Evolutionary conservation across 2,797 vertebrate species (phyloP), one percentile per base, ranked within the genome.

Genomic region (Podarcis lilfordi): DNA sequence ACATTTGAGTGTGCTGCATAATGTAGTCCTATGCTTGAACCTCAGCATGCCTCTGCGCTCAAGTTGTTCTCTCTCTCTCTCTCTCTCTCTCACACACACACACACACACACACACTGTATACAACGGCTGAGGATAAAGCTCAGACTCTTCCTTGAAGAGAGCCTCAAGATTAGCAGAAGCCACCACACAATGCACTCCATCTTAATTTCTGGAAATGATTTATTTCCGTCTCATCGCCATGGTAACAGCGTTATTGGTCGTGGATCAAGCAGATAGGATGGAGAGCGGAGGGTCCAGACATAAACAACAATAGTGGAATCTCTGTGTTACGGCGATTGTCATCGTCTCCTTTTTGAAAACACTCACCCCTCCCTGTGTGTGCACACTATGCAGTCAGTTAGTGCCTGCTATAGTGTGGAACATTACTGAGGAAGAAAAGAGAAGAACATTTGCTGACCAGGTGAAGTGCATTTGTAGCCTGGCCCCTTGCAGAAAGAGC

Each of bases 401-500:
- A 37, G 27, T 29, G 3, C n/a, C 9, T 29, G 3, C n/a, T 23
- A 11, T 75, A 55, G 6, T 68, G 25, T 21, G 84, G 7, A 27
- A 32, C 0, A 0, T 1, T 71, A 40, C 5, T 13, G 83, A 82
- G 61, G 27, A 87, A 37, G 27, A 19, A 64, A 86, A 40, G 4
- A 64, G 82, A 90, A 45, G 81, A 75, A 68, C 27, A 66, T 59
- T 59, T 74, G 21, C 76, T 9, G 8, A 2, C 21, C 25, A 55
- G 6, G 2, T 89, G 40, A 66, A 72, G n/a, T 86, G 32, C 11
- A 17, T 79, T 91, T 32, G 61, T 90, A 86, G 91, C 61, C 89
- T 86, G 59, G 37, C 76, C 89, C 89, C 45, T 74, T 2, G 0
- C 45, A 85, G 89, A 91, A 94, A 89, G 80, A 74, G 64, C 35